These are phyloP conservation scores for Oscarella lobularis DNA, from an alignment of 37 sponge, comb jelly and placozoan genomes.

Conservation along the genomic window DNA sequence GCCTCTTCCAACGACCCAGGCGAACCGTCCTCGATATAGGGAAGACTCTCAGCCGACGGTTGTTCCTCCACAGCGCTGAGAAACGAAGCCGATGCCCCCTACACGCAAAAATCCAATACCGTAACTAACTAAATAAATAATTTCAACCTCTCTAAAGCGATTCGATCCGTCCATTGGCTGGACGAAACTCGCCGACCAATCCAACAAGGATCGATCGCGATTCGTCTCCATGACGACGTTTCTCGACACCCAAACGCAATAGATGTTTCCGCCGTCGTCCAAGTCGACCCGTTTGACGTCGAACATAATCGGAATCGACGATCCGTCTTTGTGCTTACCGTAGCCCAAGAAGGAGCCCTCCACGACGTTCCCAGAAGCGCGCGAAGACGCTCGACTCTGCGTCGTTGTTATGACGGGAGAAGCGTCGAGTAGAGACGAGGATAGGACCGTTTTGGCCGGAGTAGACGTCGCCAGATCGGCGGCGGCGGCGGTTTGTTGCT, in stretches of 20 bases:
- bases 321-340: constrained; percentile 76
- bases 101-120: too few relatives aligned
- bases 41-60: too few relatives aligned
- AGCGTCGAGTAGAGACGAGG: too few relatives aligned
- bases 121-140: too few relatives aligned
- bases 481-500: too few relatives aligned
- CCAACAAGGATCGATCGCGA: neutral
- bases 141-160: neutral
- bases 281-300: constrained; percentile 59
- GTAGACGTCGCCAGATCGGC: too few relatives aligned
- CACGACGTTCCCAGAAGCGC: constrained; percentile 8
- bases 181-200: neutral
- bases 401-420: too few relatives aligned
- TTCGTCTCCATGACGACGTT: constrained; percentile 43
- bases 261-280: constrained; percentile 23
- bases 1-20: neutral
- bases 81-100: too few relatives aligned
- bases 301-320: constrained; percentile 44
- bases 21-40: neutral
- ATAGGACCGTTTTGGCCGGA: too few relatives aligned
- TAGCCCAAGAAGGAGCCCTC: constrained; percentile 59
- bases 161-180: neutral
- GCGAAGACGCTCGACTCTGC: too few relatives aligned
- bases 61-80: too few relatives aligned
- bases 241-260: constrained; percentile 71